phyloP scores from a whole-genome alignment of 2,888 invertebrate genomes.

The Gastrophysa polygoni region DNA sequence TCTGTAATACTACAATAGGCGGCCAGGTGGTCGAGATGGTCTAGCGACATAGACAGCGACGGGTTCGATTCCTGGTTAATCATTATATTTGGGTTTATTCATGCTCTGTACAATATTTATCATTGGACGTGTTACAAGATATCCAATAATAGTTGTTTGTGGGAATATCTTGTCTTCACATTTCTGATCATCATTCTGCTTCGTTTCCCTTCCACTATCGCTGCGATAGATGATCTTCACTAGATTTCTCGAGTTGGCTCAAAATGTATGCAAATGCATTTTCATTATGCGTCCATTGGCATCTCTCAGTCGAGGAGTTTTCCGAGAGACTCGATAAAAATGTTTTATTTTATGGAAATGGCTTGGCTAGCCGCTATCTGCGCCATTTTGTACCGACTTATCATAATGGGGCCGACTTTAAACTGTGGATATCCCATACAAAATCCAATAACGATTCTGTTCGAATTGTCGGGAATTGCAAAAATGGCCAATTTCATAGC shows the following conservation, averaged over 20 bases:
- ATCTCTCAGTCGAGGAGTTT: conserved; percentile 21
- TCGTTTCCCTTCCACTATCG: background rate
- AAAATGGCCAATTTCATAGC: background rate
- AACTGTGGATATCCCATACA: conserved; percentile 8
- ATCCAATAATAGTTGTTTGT: too few species aligned
- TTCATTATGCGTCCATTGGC: conserved; percentile 27
- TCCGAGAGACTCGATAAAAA: conserved; percentile 23
- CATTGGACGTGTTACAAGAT: too few species aligned
- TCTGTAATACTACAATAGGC: too few species aligned
- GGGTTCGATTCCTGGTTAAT: too few species aligned
- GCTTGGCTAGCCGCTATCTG: conserved; percentile 21
- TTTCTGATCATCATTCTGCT: background rate
- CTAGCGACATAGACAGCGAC: too few species aligned
- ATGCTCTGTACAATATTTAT: too few species aligned
- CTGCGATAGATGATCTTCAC: background rate
- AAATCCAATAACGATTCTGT: conserved; percentile 6
- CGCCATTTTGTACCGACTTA: conserved; percentile 22
- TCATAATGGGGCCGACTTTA: conserved; percentile 13
- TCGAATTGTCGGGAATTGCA: background rate
- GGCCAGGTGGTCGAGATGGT: too few species aligned
- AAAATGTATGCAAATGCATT: conserved; percentile 27
- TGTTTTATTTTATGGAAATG: conserved; percentile 30
- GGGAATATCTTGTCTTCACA: background rate
- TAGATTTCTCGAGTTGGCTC: background rate
- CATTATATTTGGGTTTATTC: too few species aligned